Evolutionary conservation across 2,888 invertebrate genomes (phyloP), one percentile per base, ranked within the genome.

Genomic region (Lithophane ornitopus): DNA sequence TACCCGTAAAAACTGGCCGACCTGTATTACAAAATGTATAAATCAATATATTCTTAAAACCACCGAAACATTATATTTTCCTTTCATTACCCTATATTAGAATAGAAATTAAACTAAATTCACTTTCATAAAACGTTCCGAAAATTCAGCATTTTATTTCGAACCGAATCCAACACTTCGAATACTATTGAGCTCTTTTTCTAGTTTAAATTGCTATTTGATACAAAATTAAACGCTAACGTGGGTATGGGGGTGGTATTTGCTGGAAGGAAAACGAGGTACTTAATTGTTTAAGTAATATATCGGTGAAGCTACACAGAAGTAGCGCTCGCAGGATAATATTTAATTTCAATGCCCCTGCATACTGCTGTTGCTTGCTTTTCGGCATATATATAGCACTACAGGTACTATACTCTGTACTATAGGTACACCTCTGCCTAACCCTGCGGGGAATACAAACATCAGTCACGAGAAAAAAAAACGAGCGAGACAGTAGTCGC

Each of bases 171-270:
- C 62, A 63, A 65, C 70, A 69, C 65, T 82, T 82, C 69, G 74
- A 79, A 80, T 78, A 80, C 74, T 83, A 86, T 86, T 80, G 78
- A 83, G 80, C 81, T 84, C 78, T 81, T 84, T 83, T 74, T 56
- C 78, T 59, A 78, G 80, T 87, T 87, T 87, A 85, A 88, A 84
- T 79, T 74, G 83, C 84, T 85, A 87, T 87, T 74, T 78, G 67
- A 63, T 76, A 73, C 80, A 76, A 85, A 88, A 90, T 91, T 87
- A 89, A 91, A 91, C 80, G 86, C 87, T 89, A 89, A 90, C 87
- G 89, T 81, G n/a, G n/a, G n/a, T n/a, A n/a, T n/a, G n/a, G n/a
- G 74, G 71, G 67, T 70, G 68, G 34, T 77, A 70, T 80, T 85
- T 85, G 79, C 67, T 78, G 74, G 79, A 63, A 74, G 74, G 70